Conservation (phyloP, 2,888 invertebrate species). For the Pterostichus madidus region DNA sequence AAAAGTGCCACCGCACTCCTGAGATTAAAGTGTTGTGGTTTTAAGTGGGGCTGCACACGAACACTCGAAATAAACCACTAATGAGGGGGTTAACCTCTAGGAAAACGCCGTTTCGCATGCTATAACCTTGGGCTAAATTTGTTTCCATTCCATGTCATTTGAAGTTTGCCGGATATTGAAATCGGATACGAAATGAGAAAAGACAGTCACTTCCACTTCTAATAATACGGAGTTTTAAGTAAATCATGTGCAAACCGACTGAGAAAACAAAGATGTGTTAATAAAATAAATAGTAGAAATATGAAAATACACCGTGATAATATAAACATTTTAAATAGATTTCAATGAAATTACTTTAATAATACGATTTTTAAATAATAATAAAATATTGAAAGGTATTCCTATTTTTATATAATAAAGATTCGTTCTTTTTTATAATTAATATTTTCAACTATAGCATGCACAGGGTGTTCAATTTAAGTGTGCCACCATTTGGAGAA, state of each 20-base stretch:
- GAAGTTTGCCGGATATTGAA: conserved; percentile 46
- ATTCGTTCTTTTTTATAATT: too few species aligned
- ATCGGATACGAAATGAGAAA: conserved; percentile 43
- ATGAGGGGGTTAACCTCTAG: conserved; percentile 53
- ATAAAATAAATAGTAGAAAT: conserved; percentile 25
- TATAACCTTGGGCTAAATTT: conserved; percentile 41
- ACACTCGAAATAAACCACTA: conserved; percentile 34
- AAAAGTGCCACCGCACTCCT: background rate
- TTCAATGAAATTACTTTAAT: background rate
- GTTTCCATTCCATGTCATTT: conserved; percentile 16
- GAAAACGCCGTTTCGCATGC: conserved; percentile 40
- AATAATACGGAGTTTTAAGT: conserved; percentile 41
- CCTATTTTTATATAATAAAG: background rate
- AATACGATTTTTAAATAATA: background rate
- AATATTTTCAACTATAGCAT: too few species aligned
- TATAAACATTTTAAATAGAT: background rate
- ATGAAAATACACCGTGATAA: background rate
- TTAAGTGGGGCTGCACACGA: conserved; percentile 24
- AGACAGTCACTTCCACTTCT: conserved; percentile 36
- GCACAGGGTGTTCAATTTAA: too few species aligned
- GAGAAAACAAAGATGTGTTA: conserved; percentile 16
- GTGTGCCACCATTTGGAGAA: too few species aligned
- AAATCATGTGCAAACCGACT: conserved; percentile 5
- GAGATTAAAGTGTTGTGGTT: conserved; percentile 14
- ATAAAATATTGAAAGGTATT: background rate